Conservation (phyloP, 1,140 invertebrate species). For the Agraylea sexmaculata region DNA sequence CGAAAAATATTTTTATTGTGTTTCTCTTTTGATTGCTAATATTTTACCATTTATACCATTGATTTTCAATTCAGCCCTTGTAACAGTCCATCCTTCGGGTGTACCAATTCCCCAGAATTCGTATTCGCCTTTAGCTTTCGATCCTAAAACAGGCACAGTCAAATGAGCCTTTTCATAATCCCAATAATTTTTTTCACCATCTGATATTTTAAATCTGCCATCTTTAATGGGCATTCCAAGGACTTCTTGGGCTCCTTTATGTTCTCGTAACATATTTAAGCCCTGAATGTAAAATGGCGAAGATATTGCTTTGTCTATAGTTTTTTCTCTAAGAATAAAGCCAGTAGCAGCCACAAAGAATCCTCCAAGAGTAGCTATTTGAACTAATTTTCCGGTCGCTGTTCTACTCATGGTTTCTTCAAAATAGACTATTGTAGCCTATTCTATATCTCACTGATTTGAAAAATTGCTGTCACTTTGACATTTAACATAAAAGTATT, state of each 20-base stretch:
- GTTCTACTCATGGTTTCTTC: too few relatives aligned
- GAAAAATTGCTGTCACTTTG: too few relatives aligned
- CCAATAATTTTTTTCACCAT: constrained; percentile 40
- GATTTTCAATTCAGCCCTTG: constrained; percentile 41
- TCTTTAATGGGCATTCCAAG: constrained; percentile 55
- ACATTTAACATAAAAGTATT: too few relatives aligned
- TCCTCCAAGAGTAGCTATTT: constrained; percentile 7
- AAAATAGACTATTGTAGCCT: too few relatives aligned
- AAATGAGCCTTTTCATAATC: constrained; percentile 42
- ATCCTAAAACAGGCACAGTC: constrained; percentile 45
- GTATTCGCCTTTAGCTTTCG: constrained; percentile 45
- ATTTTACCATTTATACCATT: too few relatives aligned
- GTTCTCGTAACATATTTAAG: constrained; percentile 37
- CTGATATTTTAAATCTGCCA: constrained; percentile 42
- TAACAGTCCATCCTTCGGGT: constrained; percentile 35
- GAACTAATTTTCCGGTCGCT: constrained; percentile 2
- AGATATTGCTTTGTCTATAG: constrained; percentile 34
- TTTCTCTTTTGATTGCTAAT: too few relatives aligned
- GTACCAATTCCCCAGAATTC: constrained; percentile 41
- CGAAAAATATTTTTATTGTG: too few relatives aligned
- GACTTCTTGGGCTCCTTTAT: constrained; percentile 42
- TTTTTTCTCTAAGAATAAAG: constrained; percentile 29
- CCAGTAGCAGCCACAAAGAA: constrained; percentile 3
- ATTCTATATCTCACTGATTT: too few relatives aligned
- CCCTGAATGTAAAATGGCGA: constrained; percentile 46